These are phyloP conservation scores for Pipra filicauda DNA, from an alignment of 2,113 vertebrate species.

Conservation along the genomic window DNA sequence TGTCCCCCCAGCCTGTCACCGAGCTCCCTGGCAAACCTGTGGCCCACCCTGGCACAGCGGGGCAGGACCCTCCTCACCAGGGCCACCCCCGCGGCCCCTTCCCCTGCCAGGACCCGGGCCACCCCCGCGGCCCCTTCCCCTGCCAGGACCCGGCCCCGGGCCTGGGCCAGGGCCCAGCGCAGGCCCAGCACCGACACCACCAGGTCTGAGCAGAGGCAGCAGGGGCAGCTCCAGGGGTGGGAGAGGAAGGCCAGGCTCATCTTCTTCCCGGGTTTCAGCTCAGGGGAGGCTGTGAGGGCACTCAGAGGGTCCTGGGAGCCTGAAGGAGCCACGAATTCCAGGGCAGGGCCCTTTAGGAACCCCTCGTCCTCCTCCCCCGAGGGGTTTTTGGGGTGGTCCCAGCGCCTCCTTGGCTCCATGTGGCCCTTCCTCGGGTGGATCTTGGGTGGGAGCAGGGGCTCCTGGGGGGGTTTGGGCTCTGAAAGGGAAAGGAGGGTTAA, in stretches of 20 bases:
- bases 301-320: no score
- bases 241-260: conserved; percentile 72
- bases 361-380: conserved; percentile 49
- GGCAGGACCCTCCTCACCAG: conserved; percentile 58
- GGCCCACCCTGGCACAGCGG: conserved; percentile 38
- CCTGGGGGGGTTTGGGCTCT: conserved; percentile 54
- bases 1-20: no score
- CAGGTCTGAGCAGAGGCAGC: conserved; percentile 81
- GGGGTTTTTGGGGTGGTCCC: not conserved
- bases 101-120: conserved; percentile 16
- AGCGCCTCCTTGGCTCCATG: not conserved
- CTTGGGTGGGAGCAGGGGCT: conserved; percentile 43
- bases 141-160: conserved; percentile 40
- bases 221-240: conserved; percentile 74
- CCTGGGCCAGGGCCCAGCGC: conserved; percentile 79
- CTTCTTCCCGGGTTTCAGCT: conserved; percentile 64
- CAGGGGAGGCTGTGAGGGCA: conserved; percentile 67
- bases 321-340: conserved; percentile 47
- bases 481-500: not conserved
- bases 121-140: not conserved
- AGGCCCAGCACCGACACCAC: conserved; percentile 75
- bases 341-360: conserved; percentile 70
- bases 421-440: conserved; percentile 81
- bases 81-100: not conserved
- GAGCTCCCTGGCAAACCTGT: not conserved